These are phyloP conservation scores for Chelmon rostratus DNA, from an alignment of 2,797 vertebrate species.

Conservation along the genomic window DNA sequence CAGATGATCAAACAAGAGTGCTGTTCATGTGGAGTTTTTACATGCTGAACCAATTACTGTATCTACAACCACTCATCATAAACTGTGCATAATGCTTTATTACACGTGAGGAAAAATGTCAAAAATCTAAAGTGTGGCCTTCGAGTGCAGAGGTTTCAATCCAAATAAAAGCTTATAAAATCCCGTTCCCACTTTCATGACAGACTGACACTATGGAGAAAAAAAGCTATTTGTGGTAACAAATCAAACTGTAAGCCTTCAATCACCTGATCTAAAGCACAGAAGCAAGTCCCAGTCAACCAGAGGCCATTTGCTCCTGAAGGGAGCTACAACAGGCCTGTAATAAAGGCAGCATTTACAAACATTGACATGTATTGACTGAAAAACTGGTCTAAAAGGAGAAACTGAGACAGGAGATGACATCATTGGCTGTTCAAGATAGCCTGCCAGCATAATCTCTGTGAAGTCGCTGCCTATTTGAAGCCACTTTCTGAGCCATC, in stretches of 20 bases:
- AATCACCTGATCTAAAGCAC: background rate
- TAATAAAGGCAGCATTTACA: conserved; percentile 11
- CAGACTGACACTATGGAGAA: background rate
- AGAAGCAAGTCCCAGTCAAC: conserved; percentile 28
- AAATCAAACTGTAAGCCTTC: conserved; percentile 29
- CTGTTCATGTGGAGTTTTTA: background rate
- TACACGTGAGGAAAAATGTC: background rate
- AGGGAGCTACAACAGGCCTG: conserved; percentile 6
- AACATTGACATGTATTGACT: conserved; percentile 28
- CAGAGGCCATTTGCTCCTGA: conserved; percentile 18
- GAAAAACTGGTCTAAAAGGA: conserved; percentile 34
- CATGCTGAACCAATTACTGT: background rate
- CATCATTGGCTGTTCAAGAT: conserved; percentile 24
- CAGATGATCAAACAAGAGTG: background rate
- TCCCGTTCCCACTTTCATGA: background rate
- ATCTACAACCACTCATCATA: background rate
- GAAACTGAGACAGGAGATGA: conserved; percentile 10
- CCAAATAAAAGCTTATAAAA: background rate
- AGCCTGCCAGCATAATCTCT: conserved; percentile 25
- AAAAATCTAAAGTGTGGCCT: background rate
- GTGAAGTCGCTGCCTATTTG: conserved; percentile 34
- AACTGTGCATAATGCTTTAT: background rate
- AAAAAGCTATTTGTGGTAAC: conserved; percentile 18
- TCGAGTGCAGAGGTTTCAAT: background rate
- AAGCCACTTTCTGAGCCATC: conserved; percentile 44